Conservation (phyloP, 2,113 vertebrate species). For the Abramis brama region DNA sequence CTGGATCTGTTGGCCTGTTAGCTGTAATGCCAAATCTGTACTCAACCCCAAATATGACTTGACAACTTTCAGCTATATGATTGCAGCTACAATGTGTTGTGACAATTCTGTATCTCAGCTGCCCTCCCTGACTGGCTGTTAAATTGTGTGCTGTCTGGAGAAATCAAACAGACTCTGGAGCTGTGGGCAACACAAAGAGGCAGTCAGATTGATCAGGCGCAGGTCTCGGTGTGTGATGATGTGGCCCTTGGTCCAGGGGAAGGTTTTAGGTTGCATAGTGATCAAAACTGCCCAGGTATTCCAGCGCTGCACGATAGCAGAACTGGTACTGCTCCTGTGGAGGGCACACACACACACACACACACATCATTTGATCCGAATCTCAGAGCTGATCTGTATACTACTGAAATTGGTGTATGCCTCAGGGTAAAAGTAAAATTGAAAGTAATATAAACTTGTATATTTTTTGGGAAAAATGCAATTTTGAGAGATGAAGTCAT, state of each 20-base stretch:
- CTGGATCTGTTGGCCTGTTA: neutral
- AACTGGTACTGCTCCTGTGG: constrained; percentile 98
- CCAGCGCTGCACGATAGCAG: constrained; percentile 96
- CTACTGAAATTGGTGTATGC: neutral
- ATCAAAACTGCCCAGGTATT: constrained; percentile 99
- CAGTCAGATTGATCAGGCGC: constrained; percentile 18
- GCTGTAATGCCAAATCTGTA: neutral
- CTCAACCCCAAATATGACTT: neutral
- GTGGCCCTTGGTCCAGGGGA: constrained; percentile 46
- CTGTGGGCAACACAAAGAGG: constrained; percentile 25
- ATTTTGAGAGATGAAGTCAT: no score
- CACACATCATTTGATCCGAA: neutral
- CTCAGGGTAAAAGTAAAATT: neutral
- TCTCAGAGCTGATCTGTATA: neutral
- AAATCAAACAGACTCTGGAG: constrained; percentile 10
- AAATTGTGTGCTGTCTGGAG: constrained; percentile 28
- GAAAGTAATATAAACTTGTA: no score
- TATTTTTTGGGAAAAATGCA: no score
- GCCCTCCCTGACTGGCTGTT: constrained; percentile 11
- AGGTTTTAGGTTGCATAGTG: constrained; percentile 98
- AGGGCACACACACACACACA: constrained; percentile 29
- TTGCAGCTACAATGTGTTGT: neutral
- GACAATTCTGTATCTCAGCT: constrained; percentile 17
- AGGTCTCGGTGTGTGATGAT: constrained; percentile 21
- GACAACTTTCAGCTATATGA: constrained; percentile 15